A percentile compares a stretch with the other conserved stretches of the same genome.
Conservation (phyloP, 2,888 invertebrate genomes). For the Epirrhoe alternata region DNA sequence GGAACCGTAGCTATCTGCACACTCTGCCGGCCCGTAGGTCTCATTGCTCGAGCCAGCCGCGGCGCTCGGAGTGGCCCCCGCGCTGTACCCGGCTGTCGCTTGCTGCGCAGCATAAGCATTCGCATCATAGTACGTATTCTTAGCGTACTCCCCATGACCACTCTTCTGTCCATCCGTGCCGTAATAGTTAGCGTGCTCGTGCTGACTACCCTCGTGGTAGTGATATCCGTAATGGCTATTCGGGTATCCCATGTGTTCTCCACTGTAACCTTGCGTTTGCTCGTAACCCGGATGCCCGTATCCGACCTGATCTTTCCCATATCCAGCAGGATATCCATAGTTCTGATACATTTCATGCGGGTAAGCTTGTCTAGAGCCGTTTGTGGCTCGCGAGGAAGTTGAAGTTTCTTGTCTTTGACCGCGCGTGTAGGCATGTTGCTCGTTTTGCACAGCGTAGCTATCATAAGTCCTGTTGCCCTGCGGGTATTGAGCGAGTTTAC, state of each 20-base stretch:
- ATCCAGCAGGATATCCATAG: constrained; percentile 79
- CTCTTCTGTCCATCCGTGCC: constrained; percentile 80
- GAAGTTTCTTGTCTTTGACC: constrained; percentile 73
- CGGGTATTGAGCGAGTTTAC: constrained; percentile 76
- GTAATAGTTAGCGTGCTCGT: constrained; percentile 75
- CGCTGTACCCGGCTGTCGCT: constrained; percentile 54
- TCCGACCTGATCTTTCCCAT: constrained; percentile 80
- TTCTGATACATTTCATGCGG: constrained; percentile 82
- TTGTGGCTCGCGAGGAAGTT: constrained; percentile 67
- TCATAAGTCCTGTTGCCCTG: constrained; percentile 76
- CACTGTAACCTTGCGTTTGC: constrained; percentile 73
- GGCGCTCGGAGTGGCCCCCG: constrained; percentile 51
- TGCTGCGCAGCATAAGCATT: constrained; percentile 71
- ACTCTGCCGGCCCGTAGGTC: constrained; percentile 74
- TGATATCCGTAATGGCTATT: constrained; percentile 82
- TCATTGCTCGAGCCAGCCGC: constrained; percentile 73
- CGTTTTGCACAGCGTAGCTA: constrained; percentile 69
- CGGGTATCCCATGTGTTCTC: constrained; percentile 75
- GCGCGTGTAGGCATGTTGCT: constrained; percentile 80
- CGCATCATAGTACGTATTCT: constrained; percentile 79
- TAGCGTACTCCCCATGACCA: constrained; percentile 81
- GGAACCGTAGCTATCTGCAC: constrained; percentile 87
- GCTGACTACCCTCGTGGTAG: constrained; percentile 77
- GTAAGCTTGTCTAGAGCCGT: constrained; percentile 73
- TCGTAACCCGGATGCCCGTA: constrained; percentile 86